Evolutionary conservation across 1,140 invertebrate genomes (phyloP), one percentile per base, ranked within the genome.

Genomic region (Anoplophora glabripennis): DNA sequence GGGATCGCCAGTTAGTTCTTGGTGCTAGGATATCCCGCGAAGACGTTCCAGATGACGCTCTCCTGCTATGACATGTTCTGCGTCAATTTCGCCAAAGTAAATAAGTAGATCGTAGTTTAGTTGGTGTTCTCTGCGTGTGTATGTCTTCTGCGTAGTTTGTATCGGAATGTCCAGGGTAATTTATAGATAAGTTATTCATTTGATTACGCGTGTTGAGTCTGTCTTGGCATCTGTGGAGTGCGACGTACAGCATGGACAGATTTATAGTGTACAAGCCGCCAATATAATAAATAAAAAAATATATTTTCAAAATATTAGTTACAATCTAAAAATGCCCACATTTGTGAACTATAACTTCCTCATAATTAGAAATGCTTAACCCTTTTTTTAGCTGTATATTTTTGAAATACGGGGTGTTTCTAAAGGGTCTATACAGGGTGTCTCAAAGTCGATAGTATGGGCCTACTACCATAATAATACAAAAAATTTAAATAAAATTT

Each of bases 51-150:
- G 21, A 61, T 65, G 63, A 65, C 63, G 12, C 53, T 60, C 10
- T 56, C 54, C 35, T 65, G 63, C 38, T 65, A 61, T 58, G 63
- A 65, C 40, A 61, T 65, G 63, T 65, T 65, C 59, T 65, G 63
- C 56, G 63, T 65, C 28, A 65, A 65, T 46, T 60, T 65, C 45
- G 51, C 63, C 18, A 65, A 65, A 59, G 63, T 65, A 45, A 47
- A 42, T 59, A 34, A 37, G 35, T 48, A 48, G 34, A 44, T 61
- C 42, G 28, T 54, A 36, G 28, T 49, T 15, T 47, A 33, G 9
- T 45, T 60, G 45, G n/a, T 52, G 14, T 41, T 12, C 15, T 47
- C 38, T 54, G 38, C 42, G 52, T 44, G 38, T 18, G 12, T n/a
- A n/a, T n/a, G n/a, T n/a, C n/a, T 17, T 45, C 34, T 34, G n/a